Evolutionary conservation across 2,113 vertebrate genomes (phyloP).

Genomic region (Nettapus auritus): DNA sequence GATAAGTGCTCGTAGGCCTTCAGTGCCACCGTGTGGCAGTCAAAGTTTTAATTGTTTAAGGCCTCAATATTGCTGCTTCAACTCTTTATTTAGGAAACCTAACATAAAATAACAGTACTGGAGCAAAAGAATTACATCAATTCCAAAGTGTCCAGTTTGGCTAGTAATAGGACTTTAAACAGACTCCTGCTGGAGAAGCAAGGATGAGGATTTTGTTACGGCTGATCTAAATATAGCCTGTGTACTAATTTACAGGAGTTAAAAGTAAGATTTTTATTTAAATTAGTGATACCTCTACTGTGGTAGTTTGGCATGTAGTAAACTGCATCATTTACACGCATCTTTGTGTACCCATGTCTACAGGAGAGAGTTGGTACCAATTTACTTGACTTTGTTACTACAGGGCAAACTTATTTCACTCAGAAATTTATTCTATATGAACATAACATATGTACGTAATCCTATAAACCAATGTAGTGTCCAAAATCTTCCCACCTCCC

Average conservation of each 20-base stretch:
- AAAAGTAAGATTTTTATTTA: not conserved
- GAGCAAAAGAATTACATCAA: not conserved
- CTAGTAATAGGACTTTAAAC: not conserved
- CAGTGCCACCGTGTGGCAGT: constrained; percentile 52
- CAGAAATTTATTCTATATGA: not conserved
- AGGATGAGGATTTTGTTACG: not conserved
- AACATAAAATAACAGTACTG: not conserved
- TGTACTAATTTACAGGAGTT: not conserved
- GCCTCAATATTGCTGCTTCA: not conserved
- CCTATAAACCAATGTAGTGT: not conserved
- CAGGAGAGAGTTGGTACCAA: not conserved
- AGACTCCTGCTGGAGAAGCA: not conserved
- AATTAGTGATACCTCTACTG: not conserved
- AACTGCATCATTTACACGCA: not conserved
- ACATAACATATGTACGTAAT: not conserved
- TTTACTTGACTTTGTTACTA: not conserved
- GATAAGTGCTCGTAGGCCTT: not conserved
- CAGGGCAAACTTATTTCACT: not conserved
- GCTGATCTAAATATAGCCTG: not conserved
- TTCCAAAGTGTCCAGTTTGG: not conserved
- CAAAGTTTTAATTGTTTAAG: not conserved
- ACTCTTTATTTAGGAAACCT: not conserved
- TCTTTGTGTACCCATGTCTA: not conserved
- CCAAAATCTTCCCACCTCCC: not conserved
- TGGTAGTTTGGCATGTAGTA: not conserved